Evolutionary conservation across 2,113 vertebrate genomes (phyloP), one percentile per base, ranked within the genome.

Genomic region (Corythaeola cristata): DNA sequence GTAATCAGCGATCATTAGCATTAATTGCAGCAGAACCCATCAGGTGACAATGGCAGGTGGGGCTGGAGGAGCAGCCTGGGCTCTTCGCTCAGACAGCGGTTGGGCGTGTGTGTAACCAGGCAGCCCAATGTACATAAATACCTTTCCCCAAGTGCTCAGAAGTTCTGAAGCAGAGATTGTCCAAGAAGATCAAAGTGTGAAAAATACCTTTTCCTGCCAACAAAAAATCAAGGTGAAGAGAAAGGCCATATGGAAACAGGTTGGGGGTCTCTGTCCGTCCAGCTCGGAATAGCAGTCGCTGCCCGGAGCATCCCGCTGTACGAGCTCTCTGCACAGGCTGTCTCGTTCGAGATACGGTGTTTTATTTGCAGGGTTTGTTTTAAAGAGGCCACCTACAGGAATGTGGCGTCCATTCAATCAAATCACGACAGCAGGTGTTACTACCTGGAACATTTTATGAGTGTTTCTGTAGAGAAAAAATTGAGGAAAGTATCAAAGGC

Each of bases 291-390:
- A 12, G 45, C 33, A 12, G 6, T 12, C 1, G 2, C 45, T 44
- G 28, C 37, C 49, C 24, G 11, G 17, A 33, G 8, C 39, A 6
- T 7, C 56, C 52, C 27, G n/a, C 30, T 15, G 50, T 50, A 37
- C 12, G 21, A 35, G 62, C 23, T n/a, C 22, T 1, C 35, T 7
- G 35, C 37, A 22, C 22, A 2, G 30, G 12, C 32, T 8, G 58
- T 17, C 52, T 5, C 32, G 1, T 35, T 15, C 9, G 23, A 24
- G 32, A 7, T 3, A 22, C 1, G 33, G 15, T 3, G 0, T 10
- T 63, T 16, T 44, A 33, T 24, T 33, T 30, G 35, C 30, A 16
- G 66, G 28, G 44, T 16, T 50, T 39, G 15, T 45, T 45, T 89
- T n/a, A 4, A 64, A 71, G 63, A 35, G 62, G 24, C 44, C 56